phyloP scores from a whole-genome alignment of 2,888 invertebrate species.

The Eupithecia dodoneata region DNA sequence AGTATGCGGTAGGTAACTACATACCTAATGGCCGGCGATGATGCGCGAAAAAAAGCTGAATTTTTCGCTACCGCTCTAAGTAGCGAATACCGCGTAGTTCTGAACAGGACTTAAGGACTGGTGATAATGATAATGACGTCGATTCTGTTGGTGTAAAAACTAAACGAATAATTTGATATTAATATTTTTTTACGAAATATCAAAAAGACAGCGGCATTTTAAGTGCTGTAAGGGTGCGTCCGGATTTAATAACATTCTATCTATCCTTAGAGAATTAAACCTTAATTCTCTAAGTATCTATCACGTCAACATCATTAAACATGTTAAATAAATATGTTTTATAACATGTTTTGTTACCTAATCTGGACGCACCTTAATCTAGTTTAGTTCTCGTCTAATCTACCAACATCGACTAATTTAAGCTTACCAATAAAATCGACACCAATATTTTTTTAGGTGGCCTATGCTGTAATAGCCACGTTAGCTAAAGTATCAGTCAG shows the following conservation, averaged over 20 bases:
- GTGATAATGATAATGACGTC: background rate
- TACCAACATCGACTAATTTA: background rate
- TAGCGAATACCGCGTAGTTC: too few relatives aligned
- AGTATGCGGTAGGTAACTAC: background rate
- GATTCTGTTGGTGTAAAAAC: background rate
- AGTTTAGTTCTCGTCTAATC: background rate
- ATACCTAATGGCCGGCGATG: background rate
- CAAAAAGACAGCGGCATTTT: too few relatives aligned
- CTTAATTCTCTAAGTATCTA: too few relatives aligned
- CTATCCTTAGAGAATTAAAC: too few relatives aligned
- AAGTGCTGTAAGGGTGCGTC: too few relatives aligned
- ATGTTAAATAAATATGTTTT: too few relatives aligned
- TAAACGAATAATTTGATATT: background rate
- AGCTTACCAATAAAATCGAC: background rate
- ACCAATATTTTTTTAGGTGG: background rate
- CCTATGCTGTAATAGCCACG: conserved; percentile 36
- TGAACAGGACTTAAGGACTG: too few relatives aligned
- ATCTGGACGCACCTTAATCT: background rate
- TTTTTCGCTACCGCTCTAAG: too few relatives aligned
- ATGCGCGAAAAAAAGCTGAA: background rate
- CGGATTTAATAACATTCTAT: too few relatives aligned
- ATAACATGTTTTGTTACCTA: too few relatives aligned
- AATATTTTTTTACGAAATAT: background rate
- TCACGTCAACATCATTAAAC: too few relatives aligned
- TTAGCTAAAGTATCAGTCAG: conserved; percentile 33